Conservation (phyloP, 2,888 invertebrate genomes). For the Cosmia pyralina region DNA sequence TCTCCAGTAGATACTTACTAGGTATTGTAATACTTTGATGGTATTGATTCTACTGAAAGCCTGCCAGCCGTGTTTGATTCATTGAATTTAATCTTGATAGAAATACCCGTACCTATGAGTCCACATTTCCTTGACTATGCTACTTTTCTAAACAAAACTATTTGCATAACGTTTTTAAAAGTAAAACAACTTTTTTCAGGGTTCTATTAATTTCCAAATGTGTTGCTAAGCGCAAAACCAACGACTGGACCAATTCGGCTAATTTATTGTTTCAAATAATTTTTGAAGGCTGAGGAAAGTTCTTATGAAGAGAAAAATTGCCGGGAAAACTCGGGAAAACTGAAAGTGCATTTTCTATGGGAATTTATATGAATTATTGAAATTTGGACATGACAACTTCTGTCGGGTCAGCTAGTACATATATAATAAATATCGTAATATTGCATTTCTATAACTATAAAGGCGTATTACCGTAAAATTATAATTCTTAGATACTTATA, state of each 20-base stretch:
- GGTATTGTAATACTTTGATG: constrained; percentile 3
- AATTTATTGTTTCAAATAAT: no score
- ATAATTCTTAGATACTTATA: constrained; percentile 9
- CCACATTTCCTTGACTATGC: background rate
- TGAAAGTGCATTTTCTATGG: no score
- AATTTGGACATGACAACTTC: no score
- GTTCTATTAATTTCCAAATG: background rate
- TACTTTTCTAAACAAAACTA: background rate
- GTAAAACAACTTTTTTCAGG: background rate
- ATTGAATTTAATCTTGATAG: background rate
- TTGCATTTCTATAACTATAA: background rate
- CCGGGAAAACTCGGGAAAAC: no score
- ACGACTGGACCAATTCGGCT: no score
- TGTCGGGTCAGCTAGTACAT: no score
- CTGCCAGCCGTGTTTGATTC: background rate
- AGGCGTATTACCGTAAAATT: constrained; percentile 13
- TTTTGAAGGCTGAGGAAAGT: no score
- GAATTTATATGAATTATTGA: no score
- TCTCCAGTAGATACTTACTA: constrained; percentile 11
- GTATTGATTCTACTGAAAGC: background rate
- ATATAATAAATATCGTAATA: background rate
- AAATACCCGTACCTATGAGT: background rate
- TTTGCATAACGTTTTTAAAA: background rate
- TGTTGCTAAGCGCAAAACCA: no score
- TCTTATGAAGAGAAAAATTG: no score